Evolutionary conservation across 2,888 invertebrate genomes (phyloP), one percentile per base, ranked within the genome.

Genomic region (Thereva unica): DNA sequence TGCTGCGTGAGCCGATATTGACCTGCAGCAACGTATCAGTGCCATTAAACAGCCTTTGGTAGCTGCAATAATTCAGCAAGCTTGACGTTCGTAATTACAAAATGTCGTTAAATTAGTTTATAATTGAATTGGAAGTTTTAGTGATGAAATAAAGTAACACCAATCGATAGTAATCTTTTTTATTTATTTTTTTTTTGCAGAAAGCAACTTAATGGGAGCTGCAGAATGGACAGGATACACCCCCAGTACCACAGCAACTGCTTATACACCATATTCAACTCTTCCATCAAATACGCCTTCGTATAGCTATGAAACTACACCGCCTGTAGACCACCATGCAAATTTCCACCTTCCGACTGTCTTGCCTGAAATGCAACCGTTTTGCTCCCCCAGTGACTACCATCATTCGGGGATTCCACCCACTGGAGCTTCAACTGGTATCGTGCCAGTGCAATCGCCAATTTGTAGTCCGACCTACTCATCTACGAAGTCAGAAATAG

Each of bases 141-240:
- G 9, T 50, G 34, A 38, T 38, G 4, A 38, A 10, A 35, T 9
- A 34, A 50, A 8, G 40, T 9, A 45, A 34, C 8, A 35, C n/a
- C n/a, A 52, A 64, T 12, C n/a, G 5, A 57, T 44, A 57, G 9
- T 57, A 45, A 57, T 57, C 5, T 52, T 12, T 7, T 9, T 9
- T 8, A 10, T 45, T 64, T 64, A n/a, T n/a, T 64, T 52, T 69
- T 57, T 71, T 71, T 71, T 73, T 82, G 71, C 82, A 80, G 86
- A 86, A 72, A 85, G 84, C 69, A 85, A 85, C 75, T 83, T 87
- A 73, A 83, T 86, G 72, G 86, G 85, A 5, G 86, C 86, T 37
- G 84, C 84, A 67, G 87, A 87, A 73, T 86, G 86, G 86, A 85
- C 85, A 72, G 86, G 86, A 5, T 85, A 84, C 72, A 75, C 78